Evolutionary conservation across 2,113 vertebrate genomes (phyloP).

Genomic region (Oncorhynchus clarkii): DNA sequence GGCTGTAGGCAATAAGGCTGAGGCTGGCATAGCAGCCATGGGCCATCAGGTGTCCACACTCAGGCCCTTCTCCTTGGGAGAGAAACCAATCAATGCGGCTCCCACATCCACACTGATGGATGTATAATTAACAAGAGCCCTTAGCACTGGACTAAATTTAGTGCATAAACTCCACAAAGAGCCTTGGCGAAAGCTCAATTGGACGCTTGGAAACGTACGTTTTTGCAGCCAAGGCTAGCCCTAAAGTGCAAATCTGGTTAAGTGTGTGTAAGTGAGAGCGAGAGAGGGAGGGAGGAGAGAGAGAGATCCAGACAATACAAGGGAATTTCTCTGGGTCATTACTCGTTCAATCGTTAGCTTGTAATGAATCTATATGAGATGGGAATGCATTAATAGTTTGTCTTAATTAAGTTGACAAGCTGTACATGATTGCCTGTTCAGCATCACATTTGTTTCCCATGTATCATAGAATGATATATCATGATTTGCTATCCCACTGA

Average conservation of each 20-base stretch:
- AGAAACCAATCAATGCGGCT: conserved; percentile 50
- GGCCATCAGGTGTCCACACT: not conserved
- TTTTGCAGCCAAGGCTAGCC: conserved; percentile 34
- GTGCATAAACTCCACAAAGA: conserved; percentile 60
- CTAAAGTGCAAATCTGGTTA: conserved; percentile 45
- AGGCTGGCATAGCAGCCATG: not conserved
- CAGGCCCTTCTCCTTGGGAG: conserved; percentile 5
- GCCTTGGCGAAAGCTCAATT: conserved; percentile 54
- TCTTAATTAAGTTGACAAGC: conserved; percentile 63
- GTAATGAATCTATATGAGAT: conserved; percentile 60
- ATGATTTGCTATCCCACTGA: conserved; percentile 35
- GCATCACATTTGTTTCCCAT: conserved; percentile 28
- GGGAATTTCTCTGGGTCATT: conserved; percentile 54
- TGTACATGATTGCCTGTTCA: conserved; percentile 49
- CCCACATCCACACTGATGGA: conserved; percentile 48
- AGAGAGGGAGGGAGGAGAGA: conserved; percentile 27
- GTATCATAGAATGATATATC: conserved; percentile 28
- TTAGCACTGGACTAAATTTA: conserved; percentile 72
- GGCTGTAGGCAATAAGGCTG: conserved; percentile 10
- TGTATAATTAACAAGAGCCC: conserved; percentile 76
- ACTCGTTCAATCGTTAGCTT: conserved; percentile 48
- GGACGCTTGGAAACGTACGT: conserved; percentile 51
- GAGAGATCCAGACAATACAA: conserved; percentile 40
- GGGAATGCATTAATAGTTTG: conserved; percentile 46
- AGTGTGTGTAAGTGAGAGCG: conserved; percentile 22